Conservation (phyloP, 2,113 vertebrate genomes). For the Condylura cristata region DNA sequence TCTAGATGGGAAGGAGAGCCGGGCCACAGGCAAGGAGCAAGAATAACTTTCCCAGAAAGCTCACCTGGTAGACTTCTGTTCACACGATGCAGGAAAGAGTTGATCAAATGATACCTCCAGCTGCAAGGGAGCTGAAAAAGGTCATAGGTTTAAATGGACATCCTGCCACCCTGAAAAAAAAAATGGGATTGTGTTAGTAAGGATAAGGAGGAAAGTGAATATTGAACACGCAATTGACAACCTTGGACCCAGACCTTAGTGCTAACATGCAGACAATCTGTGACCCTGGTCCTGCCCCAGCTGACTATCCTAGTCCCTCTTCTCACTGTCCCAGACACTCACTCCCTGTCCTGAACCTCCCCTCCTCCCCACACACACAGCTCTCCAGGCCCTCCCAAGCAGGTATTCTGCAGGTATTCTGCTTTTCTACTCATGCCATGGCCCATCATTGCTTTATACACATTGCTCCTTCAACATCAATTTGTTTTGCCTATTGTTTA, state of each 20-base stretch:
- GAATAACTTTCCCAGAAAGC: neutral
- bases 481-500: neutral
- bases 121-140: neutral
- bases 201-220: neutral
- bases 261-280: too few species aligned
- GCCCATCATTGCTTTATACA: neutral
- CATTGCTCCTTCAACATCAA: neutral
- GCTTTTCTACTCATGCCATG: fast-evolving
- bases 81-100: too few species aligned
- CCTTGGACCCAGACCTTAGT: neutral
- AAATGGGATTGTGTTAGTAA: neutral
- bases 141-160: neutral
- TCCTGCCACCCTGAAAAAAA: neutral
- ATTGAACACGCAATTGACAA: neutral
- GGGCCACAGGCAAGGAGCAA: neutral
- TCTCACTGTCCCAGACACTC: fast-evolving
- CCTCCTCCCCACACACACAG: too few species aligned
- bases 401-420: too few species aligned
- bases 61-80: neutral
- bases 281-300: too few species aligned
- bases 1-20: neutral
- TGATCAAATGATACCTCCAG: neutral
- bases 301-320: neutral
- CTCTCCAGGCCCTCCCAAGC: neutral
- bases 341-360: fast-evolving